Evolutionary conservation across 2,888 invertebrate species (phyloP), one percentile per base, ranked within the genome.

Genomic region (Nipponacmea schrenckii): DNA sequence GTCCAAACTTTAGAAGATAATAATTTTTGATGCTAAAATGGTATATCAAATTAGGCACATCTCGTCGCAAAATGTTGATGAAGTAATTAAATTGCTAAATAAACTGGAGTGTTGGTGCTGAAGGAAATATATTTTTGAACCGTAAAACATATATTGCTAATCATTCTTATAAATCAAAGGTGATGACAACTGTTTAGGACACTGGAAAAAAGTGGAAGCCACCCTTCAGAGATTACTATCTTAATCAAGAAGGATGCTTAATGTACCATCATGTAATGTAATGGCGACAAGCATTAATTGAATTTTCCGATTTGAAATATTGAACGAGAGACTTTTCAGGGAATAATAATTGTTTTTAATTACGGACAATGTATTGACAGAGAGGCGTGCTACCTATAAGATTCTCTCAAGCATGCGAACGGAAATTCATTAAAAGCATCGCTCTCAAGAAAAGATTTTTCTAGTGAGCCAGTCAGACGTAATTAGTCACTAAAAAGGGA

Each of bases 371-470:
- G 56, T 56, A 56, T 56, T 56, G 56, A 56, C 20, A 56, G 24
- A 24, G 24, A 56, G 56, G 17, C 56, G 56, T 24, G 56, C 56
- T 56, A 56, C 56, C 56, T 56, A 39, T 56, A 56, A 56, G 56
- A 56, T 24, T 20, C 56, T 56, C 56, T 56, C 56, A 56, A 56
- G 56, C 56, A 56, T 56, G 56, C 56, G 24, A 56, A 20, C 56
- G 56, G 56, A 56, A 56, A 56, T 56, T 56, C 56, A 56, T 56
- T 56, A 56, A 56, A 56, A 56, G 56, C 56, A 56, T 56, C 56
- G 24, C 24, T 24, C 56, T 20, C 14, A 56, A 56, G 24, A 56
- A 14, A 39, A 10, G 10, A 5, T 39, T 39, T 39, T 39, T 39
- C 39, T 39, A 39, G 39, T 39, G 39, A 39, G 39, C 39, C 8